Conservation (phyloP, 2,797 vertebrate species). For the Sebastes wilsoni region DNA sequence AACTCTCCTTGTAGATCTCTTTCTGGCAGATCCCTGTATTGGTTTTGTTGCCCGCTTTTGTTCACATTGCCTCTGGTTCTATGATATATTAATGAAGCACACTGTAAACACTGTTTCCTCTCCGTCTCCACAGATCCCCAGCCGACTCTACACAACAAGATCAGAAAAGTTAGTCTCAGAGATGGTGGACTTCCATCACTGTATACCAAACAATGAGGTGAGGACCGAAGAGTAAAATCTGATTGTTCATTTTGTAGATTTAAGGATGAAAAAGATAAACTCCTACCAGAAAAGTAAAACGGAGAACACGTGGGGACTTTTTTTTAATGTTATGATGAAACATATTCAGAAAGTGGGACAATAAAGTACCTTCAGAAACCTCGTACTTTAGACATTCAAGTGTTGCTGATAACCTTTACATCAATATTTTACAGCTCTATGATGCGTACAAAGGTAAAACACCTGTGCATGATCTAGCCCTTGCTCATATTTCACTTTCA, state of each 20-base stretch:
- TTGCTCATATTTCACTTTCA: conserved; percentile 18
- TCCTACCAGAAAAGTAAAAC: not conserved
- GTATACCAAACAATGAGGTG: conserved; percentile 79
- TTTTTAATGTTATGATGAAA: not conserved
- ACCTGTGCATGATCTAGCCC: not conserved
- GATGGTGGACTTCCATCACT: conserved; percentile 81
- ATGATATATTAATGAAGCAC: conserved; percentile 25
- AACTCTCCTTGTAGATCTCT: conserved; percentile 31
- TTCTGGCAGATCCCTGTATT: not conserved
- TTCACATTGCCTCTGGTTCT: conserved; percentile 10
- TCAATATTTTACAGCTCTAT: conserved; percentile 68
- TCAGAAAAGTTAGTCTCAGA: conserved; percentile 82
- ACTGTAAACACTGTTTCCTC: conserved; percentile 21
- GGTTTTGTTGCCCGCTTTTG: conserved; percentile 10
- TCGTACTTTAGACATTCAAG: not conserved
- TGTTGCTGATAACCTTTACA: conserved; percentile 9
- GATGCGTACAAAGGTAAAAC: conserved; percentile 71
- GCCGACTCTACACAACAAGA: conserved; percentile 85
- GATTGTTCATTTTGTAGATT: not conserved
- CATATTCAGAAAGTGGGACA: not conserved
- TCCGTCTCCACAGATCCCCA: conserved; percentile 83
- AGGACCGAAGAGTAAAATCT: conserved; percentile 3
- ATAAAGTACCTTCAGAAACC: not conserved
- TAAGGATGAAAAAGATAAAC: not conserved
- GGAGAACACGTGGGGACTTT: not conserved